Evolutionary conservation across 2,797 vertebrate genomes (phyloP).

Genomic region (Salmo trutta): DNA sequence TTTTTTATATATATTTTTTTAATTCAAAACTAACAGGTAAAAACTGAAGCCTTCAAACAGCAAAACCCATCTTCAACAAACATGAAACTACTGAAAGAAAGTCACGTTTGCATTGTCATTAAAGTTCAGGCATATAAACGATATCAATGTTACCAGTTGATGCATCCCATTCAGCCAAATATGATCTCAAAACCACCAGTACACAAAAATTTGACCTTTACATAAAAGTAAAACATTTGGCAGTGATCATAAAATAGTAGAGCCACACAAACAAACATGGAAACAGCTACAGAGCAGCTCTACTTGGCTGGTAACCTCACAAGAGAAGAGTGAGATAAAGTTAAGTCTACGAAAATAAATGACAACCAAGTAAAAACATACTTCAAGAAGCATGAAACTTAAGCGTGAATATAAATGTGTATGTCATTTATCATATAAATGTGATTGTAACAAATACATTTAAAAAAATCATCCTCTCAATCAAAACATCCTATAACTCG

Average conservation of each 20-base stretch:
- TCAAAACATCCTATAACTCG: background rate
- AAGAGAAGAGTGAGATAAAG: conserved; percentile 12
- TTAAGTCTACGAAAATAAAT: conserved; percentile 17
- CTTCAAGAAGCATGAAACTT: conserved; percentile 19
- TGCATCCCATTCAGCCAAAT: conserved; percentile 33
- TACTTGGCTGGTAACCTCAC: background rate
- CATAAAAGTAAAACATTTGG: conserved; percentile 27
- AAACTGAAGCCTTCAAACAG: conserved; percentile 3
- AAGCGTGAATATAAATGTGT: background rate
- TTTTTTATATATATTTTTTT: too few species aligned
- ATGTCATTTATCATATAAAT: conserved; percentile 13
- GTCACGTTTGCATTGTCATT: conserved; percentile 11
- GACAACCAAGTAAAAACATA: conserved; percentile 9
- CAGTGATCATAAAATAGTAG: conserved; percentile 14
- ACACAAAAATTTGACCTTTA: conserved; percentile 11
- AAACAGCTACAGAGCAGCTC: conserved; percentile 18
- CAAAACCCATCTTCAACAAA: conserved; percentile 27
- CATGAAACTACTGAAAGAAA: conserved; percentile 34
- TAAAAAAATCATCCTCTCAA: conserved; percentile 31
- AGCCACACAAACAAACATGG: background rate
- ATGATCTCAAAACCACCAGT: conserved; percentile 29
- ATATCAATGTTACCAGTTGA: conserved; percentile 63
- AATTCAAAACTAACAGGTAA: background rate
- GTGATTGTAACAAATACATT: background rate
- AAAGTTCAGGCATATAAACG: conserved; percentile 38